Base-by-base conservation (phyloP, 2,797 vertebrate species). In the Bovichtus diacanthus region DNA sequence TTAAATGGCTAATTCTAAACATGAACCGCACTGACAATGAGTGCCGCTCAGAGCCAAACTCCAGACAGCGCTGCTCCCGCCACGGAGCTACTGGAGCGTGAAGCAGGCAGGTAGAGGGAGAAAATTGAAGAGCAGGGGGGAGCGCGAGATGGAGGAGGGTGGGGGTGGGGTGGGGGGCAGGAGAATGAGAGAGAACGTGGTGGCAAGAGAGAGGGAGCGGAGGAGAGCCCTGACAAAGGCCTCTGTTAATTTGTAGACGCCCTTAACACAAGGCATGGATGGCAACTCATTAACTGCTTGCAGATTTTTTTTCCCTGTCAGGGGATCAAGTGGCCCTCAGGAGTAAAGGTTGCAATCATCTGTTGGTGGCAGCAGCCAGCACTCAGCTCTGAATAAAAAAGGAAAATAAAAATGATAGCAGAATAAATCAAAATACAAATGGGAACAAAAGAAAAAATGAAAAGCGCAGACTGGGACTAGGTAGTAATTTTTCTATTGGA, bases 1-100 rank as follows among this genome's bases (percentile, higher is more conserved):
- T 97, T 96, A 97, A 98, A 96, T 90, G 95, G 94, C 96, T 95
- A 96, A 96, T 97, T 97, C 95, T 94, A 96, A 97, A 97, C 96
- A 96, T 95, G 96, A 95, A 93, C 92, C 73, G 80, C 90, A 59
- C 89, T 93, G 93, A 94, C 96, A 94, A 94, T 87, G 93, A 92
- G 86, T 29, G 78, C 76, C 38, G 87, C 90, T 91, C 86, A 61
- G 87, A 86, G 61, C 88, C 81, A 80, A 70, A 82, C 31, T 88
- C 86, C 90, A 89, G 92, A 89, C 92, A 90, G 81, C 61, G 43
- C 81, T 59, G 83, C 86, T 88, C 83, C 87, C 29, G 72, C 87
- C 83, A 86, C 71, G 23, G 82, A 90, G 82, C 87, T 87, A 74
- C 88, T 91, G 90, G 90, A 92, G 94, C 92, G 74, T 94, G 90